Percentiles rank a stretch among this genome's conserved stretches.
phyloP scores from a whole-genome alignment of 2,113 vertebrate species.

The Etia nguti region DNA sequence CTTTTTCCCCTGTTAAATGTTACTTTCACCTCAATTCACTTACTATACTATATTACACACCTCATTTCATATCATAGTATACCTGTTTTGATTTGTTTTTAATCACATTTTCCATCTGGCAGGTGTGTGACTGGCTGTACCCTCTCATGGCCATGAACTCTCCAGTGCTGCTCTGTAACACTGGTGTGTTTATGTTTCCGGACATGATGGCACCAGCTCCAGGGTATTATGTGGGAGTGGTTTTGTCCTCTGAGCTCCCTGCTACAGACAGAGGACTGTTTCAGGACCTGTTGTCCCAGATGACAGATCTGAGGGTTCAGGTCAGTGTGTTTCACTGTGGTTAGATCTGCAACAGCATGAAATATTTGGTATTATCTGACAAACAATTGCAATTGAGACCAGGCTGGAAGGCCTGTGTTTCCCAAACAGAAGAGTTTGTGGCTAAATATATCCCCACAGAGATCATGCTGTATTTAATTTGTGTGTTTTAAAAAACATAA shows the following conservation, averaged over 20 bases:
- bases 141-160: conserved; percentile 87
- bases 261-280: conserved; percentile 79
- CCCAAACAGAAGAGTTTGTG: not conserved
- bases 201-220: conserved; percentile 85
- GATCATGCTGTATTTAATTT: not conserved
- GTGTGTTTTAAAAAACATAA: too few relatives aligned
- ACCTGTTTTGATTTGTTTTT: not conserved
- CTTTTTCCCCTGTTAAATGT: not conserved
- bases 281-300: conserved; percentile 86
- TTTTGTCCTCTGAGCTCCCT: conserved; percentile 90
- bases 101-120: not conserved
- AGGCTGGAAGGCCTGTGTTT: not conserved
- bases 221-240: conserved; percentile 90
- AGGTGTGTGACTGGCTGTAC: conserved; percentile 98
- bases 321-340: conserved; percentile 62
- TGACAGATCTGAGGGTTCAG: conserved; percentile 93
- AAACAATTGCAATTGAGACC: not conserved
- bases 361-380: not conserved
- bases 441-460: not conserved
- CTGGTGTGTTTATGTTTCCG: conserved; percentile 96
- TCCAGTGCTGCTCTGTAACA: conserved; percentile 87
- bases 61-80: not conserved
- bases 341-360: not conserved
- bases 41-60: not conserved
- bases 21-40: not conserved